Base-by-base conservation (phyloP, 2,888 invertebrate species). In the Dicycla oo region DNA sequence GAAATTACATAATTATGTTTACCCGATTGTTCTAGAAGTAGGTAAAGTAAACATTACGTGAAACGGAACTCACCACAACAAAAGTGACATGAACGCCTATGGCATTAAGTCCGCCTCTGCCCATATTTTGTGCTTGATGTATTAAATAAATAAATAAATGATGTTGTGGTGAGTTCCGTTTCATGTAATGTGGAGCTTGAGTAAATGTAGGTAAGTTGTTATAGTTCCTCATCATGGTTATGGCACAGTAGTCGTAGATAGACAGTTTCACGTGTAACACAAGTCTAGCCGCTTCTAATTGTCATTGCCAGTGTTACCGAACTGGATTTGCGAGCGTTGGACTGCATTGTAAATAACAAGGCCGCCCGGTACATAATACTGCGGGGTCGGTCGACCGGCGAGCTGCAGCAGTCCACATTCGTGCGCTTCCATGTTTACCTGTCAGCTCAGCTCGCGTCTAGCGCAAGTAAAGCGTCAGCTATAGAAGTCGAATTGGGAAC, bases 341-440 rank as follows among this genome's bases (percentile, higher is more conserved):
- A 49, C n/a, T 57, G 38, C 15, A 23, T 51, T 56, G 68, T 68
- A 62, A 68, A 75, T 78, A 74, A 69, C 20, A 23, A 63, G 72
- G 67, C 64, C 75, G 66, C 51, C 64, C 74, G n/a, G 58, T 79
- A 71, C 71, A 67, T 76, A 74, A 80, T 72, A 79, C 75, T 82
- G 80, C 51, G 73, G 64, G 26, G 45, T 57, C 64, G 40, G 53
- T 62, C 47, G 67, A n/a, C 63, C 15, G 20, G 45, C 40, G 23
- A 56, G 20, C n/a, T 34, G n/a, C 23, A 43, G 47, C 62, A 11
- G 26, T 38, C 26, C 38, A 34, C 45, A 54, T n/a, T 54, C 26
- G 38, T 30, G 64, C 45, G 75, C 38, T 51, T 23, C 34, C 13
- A 60, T 51, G 43, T 61, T 47, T n/a, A n/a, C n/a, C n/a, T n/a